phyloP scores from a whole-genome alignment of 1,140 invertebrate genomes.

The Psix sp. region DNA sequence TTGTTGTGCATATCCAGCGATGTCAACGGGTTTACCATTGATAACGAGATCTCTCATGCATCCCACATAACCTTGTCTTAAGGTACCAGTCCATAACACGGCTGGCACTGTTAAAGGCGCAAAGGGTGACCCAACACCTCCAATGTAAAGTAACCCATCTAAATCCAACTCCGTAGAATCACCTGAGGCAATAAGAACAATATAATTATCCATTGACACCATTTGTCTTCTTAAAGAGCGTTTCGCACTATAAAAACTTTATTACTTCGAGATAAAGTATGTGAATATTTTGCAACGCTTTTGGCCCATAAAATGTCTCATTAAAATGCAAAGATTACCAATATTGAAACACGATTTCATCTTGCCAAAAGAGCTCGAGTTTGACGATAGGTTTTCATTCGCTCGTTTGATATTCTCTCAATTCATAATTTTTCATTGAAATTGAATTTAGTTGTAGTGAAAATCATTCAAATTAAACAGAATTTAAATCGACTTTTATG shows the following conservation, averaged over 20 bases:
- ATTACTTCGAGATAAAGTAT: too few species aligned
- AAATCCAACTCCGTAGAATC: slow-evolving; percentile 92
- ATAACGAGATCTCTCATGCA: slow-evolving; percentile 95
- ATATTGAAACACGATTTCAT: not conserved
- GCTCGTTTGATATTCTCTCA: slow-evolving; percentile 28
- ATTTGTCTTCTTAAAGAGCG: too few species aligned
- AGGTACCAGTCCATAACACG: slow-evolving; percentile 92
- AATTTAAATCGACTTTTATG: slow-evolving; percentile 37
- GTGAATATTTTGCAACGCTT: not conserved
- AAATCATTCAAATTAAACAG: slow-evolving; percentile 34
- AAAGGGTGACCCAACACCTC: slow-evolving; percentile 88
- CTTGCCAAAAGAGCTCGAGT: not conserved
- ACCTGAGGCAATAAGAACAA: slow-evolving; percentile 77
- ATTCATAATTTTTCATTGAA: slow-evolving; percentile 25
- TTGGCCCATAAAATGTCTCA: not conserved
- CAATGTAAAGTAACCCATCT: slow-evolving; percentile 92
- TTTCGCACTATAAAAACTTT: too few species aligned
- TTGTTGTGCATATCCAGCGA: slow-evolving; percentile 90
- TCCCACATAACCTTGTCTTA: slow-evolving; percentile 95
- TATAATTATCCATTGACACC: not conserved
- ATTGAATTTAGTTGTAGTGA: slow-evolving; percentile 17
- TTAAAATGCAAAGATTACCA: slow-evolving; percentile 1
- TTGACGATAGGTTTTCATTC: not conserved
- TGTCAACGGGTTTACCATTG: slow-evolving; percentile 94
- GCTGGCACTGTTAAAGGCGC: slow-evolving; percentile 86